These are phyloP conservation scores for Enteromius thamalakanensis DNA, from an alignment of 2,797 vertebrate genomes.

Conservation along the genomic window DNA sequence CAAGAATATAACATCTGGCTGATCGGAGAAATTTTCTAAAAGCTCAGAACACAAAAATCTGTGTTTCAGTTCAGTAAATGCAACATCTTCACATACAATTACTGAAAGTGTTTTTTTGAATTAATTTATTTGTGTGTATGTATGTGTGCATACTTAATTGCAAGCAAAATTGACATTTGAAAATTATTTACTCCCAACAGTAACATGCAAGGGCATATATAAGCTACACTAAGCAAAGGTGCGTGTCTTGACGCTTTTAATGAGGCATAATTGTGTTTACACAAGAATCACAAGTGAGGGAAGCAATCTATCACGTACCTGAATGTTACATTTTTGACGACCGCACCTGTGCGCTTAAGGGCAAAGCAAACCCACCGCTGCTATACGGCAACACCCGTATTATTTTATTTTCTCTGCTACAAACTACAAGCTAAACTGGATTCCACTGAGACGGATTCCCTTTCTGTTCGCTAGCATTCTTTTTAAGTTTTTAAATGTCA, in stretches of 20 bases:
- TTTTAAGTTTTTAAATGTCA: background rate
- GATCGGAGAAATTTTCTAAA: background rate
- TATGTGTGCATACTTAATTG: background rate
- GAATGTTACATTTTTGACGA: constrained; percentile 22
- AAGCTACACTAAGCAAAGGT: background rate
- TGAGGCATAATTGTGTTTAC: constrained; percentile 27
- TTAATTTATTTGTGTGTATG: background rate
- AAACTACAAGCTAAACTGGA: constrained; percentile 23
- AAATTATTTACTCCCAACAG: background rate
- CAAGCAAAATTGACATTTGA: background rate
- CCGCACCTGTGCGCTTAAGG: constrained; percentile 26
- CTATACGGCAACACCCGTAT: constrained; percentile 1
- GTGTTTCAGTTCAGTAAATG: background rate
- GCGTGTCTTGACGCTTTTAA: background rate
- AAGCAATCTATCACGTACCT: background rate
- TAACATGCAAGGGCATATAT: background rate
- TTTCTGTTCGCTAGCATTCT: background rate
- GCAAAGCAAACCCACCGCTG: constrained; percentile 14
- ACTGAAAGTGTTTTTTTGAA: background rate
- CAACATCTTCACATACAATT: background rate
- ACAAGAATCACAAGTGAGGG: constrained; percentile 14
- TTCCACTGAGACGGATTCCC: background rate
- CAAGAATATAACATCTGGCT: background rate
- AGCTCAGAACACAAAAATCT: background rate
- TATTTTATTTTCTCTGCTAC: constrained; percentile 3